Evolutionary conservation across 1,140 invertebrate genomes (phyloP), one percentile per base, ranked within the genome.

Genomic region (Vollenhovia emeryi): DNA sequence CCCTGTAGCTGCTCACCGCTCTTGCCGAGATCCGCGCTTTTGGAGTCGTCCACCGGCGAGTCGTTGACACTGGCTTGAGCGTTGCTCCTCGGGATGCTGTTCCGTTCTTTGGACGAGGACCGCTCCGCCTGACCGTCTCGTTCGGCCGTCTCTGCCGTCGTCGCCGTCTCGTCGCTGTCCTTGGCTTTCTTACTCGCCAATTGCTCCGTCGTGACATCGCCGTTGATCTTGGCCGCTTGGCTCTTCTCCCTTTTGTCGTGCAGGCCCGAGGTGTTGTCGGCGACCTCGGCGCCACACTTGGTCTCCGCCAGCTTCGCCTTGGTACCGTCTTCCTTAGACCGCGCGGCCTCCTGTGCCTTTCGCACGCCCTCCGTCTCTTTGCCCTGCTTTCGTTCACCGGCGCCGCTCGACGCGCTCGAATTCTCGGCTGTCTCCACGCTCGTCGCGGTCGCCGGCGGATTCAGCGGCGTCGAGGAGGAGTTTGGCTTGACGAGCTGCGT

Each of bases 1-100:
- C 75, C 88, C 87, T 92, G 92, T 84, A 91, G 87, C 83, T 93
- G 91, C n/a, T 93, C 91, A 15, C 79, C 64, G 2, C 43, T 86
- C 94, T 57, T 87, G 21, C 50, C 50, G 36, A 78, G 45, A 27
- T 78, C 45, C 15, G 92, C 91, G 33, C 83, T 92, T 36, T 91
- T 84, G 40, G 85, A 64, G 74, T 92, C 84, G 75, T 74, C 80
- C 87, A 9, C 50, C 2, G 50, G 18, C n/a, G 50, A 57, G 18
- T 71, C 43, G 40, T 30, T 52, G 50, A 71, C 27, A 59, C 45
- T 57, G n/a, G 36, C 27, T 68, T 68, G 75, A 24, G 50, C 27
- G 24, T 59, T 78, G 24, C 11, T 57, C 27, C 50, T 85, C 6
- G 60, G 21, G 18, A 50, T 85, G 18, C 18, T 57, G 59, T 52